phyloP scores from a whole-genome alignment of 2,888 invertebrate genomes.

The Emmelina monodactyla region DNA sequence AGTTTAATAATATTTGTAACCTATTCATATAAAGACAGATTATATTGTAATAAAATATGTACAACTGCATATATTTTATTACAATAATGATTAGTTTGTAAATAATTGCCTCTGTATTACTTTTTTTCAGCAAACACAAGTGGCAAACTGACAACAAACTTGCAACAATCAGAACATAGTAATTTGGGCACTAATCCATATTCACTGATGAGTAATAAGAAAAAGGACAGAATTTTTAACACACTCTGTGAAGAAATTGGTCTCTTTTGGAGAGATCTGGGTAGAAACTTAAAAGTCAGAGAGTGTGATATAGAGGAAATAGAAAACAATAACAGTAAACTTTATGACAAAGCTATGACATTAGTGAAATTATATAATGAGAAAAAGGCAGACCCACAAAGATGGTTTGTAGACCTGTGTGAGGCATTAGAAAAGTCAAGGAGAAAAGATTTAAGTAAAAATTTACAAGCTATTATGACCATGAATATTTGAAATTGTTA shows the following conservation, averaged over 20 bases:
- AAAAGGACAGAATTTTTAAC: conserved; percentile 32
- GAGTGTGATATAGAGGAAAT: conserved; percentile 44
- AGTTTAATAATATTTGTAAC: no score
- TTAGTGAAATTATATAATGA: conserved; percentile 30
- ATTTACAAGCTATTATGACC: conserved; percentile 37
- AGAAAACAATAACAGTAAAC: conserved; percentile 24
- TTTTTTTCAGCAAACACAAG: no score
- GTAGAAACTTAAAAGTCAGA: conserved; percentile 36
- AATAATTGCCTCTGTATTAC: no score
- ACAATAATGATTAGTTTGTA: no score
- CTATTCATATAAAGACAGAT: no score
- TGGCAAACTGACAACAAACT: no score
- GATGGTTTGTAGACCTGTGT: conserved; percentile 43
- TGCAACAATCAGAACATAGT: no score
- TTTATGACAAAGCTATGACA: conserved; percentile 28
- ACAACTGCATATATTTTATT: no score
- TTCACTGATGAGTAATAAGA: conserved; percentile 28
- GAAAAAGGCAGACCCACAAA: conserved; percentile 32
- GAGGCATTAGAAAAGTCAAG: conserved; percentile 40
- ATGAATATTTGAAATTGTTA: conserved; percentile 32
- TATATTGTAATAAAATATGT: no score
- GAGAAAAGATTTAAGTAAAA: conserved; percentile 38
- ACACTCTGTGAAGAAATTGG: conserved; percentile 42
- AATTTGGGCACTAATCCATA: conserved; percentile 6
- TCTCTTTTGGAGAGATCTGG: conserved; percentile 41